Percentiles rank a stretch among this genome's conserved stretches.
Evolutionary conservation across 2,888 invertebrate species (phyloP).

Genomic region (Lysandra coridon): DNA sequence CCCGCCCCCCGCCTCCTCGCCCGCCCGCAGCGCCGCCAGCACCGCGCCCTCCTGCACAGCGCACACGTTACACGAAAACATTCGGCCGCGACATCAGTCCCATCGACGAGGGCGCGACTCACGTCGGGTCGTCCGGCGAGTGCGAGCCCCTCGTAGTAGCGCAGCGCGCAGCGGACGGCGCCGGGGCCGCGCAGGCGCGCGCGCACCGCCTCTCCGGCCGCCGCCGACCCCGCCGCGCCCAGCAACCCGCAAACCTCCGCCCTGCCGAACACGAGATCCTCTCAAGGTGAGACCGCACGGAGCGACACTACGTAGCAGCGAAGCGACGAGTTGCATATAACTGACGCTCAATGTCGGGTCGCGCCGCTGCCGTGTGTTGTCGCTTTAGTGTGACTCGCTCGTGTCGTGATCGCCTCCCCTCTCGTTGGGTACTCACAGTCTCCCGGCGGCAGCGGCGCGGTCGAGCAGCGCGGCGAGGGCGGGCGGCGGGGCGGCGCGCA

Average conservation of each 20-base stretch:
- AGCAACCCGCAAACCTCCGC: conserved; percentile 41
- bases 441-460: conserved; percentile 33
- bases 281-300: too few species aligned
- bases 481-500: conserved; percentile 36
- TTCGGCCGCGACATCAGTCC: neutral
- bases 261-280: conserved; percentile 17
- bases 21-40: conserved; percentile 46
- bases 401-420: neutral
- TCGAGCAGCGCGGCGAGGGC: conserved; percentile 39
- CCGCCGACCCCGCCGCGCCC: conserved; percentile 51
- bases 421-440: conserved; percentile 32
- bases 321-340: too few species aligned
- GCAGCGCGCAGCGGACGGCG: conserved; percentile 41
- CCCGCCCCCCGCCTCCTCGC: conserved; percentile 39
- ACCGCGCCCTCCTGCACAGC: conserved; percentile 42
- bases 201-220: conserved; percentile 52
- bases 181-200: conserved; percentile 47
- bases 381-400: too few species aligned
- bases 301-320: too few species aligned
- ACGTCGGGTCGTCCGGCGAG: conserved; percentile 39
- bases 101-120: conserved; percentile 34
- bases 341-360: too few species aligned
- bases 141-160: conserved; percentile 48
- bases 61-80: neutral
- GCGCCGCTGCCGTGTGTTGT: too few species aligned